A percentile compares a stretch with the other conserved stretches of the same genome.
Conservation (phyloP, 2,797 vertebrate genomes). For the Hoplostethus atlanticus region DNA sequence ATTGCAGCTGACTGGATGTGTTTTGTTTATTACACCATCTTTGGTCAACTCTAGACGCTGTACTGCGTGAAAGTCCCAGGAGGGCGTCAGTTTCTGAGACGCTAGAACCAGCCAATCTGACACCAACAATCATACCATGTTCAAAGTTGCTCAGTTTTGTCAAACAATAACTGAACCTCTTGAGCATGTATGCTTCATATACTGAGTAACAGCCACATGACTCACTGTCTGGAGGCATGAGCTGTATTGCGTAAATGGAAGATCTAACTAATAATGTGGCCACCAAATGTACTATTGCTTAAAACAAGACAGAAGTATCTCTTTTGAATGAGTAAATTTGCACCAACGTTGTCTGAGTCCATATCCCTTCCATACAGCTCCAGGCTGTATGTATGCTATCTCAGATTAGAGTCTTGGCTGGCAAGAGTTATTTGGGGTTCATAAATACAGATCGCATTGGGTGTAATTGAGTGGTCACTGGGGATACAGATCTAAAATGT, state of each 20-base stretch:
- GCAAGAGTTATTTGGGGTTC: background rate
- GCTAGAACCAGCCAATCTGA: conserved; percentile 26
- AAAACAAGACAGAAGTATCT: no score
- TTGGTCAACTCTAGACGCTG: conserved; percentile 26
- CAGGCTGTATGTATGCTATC: background rate
- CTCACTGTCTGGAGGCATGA: background rate
- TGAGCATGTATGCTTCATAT: conserved; percentile 9
- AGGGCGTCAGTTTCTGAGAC: conserved; percentile 24
- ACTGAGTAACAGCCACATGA: background rate
- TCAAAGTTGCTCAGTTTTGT: conserved; percentile 18
- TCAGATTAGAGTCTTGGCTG: conserved; percentile 3
- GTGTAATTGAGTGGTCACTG: background rate
- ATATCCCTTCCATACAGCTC: conserved; percentile 1
- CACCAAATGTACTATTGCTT: background rate
- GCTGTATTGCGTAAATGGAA: background rate
- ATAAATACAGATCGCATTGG: background rate
- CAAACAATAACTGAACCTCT: conserved; percentile 2
- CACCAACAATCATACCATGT: conserved; percentile 10
- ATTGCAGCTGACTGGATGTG: conserved; percentile 18
- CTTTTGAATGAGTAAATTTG: conserved; percentile 9
- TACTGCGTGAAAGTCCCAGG: conserved; percentile 29
- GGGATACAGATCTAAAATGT: background rate
- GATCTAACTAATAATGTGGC: background rate
- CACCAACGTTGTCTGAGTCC: no score
- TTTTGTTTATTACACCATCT: conserved; percentile 30